Conservation (phyloP, 2,888 invertebrate species). For the Drosophila rubida region DNA sequence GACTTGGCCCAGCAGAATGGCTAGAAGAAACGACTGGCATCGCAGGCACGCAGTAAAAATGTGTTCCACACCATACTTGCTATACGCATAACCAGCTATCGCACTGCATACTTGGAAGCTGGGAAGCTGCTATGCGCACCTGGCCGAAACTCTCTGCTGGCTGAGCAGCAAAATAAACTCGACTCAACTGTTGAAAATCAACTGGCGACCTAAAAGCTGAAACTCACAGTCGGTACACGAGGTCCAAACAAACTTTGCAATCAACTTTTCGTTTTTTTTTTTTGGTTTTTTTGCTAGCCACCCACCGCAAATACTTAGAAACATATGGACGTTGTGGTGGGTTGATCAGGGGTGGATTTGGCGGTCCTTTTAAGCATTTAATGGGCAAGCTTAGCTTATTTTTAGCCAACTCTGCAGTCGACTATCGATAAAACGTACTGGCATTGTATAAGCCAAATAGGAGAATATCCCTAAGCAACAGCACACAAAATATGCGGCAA, state of each 20-base stretch:
- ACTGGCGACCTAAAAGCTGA: slow-evolving; percentile 51
- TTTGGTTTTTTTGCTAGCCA: slow-evolving; percentile 20
- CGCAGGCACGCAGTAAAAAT: slow-evolving; percentile 70
- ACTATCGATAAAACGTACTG: slow-evolving; percentile 30
- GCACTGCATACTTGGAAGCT: slow-evolving; percentile 5
- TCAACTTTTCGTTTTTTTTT: slow-evolving; percentile 47
- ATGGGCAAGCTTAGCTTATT: slow-evolving; percentile 53
- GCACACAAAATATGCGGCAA: slow-evolving; percentile 3
- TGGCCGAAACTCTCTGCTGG: slow-evolving; percentile 47
- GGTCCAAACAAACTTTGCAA: slow-evolving; percentile 68
- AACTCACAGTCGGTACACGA: slow-evolving; percentile 39
- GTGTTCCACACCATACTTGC: slow-evolving; percentile 48
- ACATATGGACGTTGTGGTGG: slow-evolving; percentile 37
- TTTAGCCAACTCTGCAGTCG: slow-evolving; percentile 15
- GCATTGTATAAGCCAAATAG: slow-evolving; percentile 2
- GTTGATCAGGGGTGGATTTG: slow-evolving; percentile 13
- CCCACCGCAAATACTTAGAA: slow-evolving; percentile 64
- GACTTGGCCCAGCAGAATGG: slow-evolving; percentile 57
- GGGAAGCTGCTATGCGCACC: slow-evolving; percentile 50
- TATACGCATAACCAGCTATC: background rate
- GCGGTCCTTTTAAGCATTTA: slow-evolving; percentile 51
- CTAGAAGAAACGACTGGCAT: slow-evolving; percentile 48
- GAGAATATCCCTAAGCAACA: background rate
- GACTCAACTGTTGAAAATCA: slow-evolving; percentile 78
- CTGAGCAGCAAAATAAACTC: slow-evolving; percentile 69